Evolutionary conservation across 2,113 vertebrate species (phyloP), one percentile per base, ranked within the genome.

Genomic region (Ellobius talpinus): DNA sequence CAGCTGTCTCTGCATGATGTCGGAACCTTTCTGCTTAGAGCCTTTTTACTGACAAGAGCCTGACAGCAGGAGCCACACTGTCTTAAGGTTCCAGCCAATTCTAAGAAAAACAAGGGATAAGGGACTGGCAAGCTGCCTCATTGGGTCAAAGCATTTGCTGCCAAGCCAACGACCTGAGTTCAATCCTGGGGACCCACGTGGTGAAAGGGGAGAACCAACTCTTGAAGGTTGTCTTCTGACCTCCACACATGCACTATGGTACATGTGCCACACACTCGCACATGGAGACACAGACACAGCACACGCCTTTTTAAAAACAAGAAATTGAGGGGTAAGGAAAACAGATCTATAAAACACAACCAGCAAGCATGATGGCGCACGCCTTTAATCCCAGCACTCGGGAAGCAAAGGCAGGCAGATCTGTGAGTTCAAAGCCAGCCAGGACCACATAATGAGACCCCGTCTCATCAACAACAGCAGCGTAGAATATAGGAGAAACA

Each of bases 361-460:
- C 19, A 24, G 16, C 23, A 85, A 42, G 39, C 2, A 1, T 21
- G 39, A 29, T 33, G 39, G 13, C 2, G 0, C 13, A 19, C 0
- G 1, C n/a, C n/a, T 65, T 85, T 45, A 65, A 31, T 85, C 14
- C 81, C 39, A 45, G 81, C 39, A 45, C 39, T 29, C 1, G 4
- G 81, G 39, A 45, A 39, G 24, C 58, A 31, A 39, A 45, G n/a
- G 23, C 16, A 42, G 26, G 81, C 39, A 19, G 7, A 45, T 85
- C 24, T 85, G 39, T 65, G 58, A 85, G 58, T 42, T 65, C 36
- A 10, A 65, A 58, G 58, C 14, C 58, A 85, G 26, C 58, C 14
- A 2, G 82, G 82, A 19, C 39, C 9, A 58, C 52, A 14, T 26
- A 19, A 29, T 10, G 58, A 85, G 39, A 85, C 61, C 24, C 58